Evolutionary conservation across 2,888 invertebrate species (phyloP), one percentile per base, ranked within the genome.

Genomic region (Xestoiulus laeticollis): DNA sequence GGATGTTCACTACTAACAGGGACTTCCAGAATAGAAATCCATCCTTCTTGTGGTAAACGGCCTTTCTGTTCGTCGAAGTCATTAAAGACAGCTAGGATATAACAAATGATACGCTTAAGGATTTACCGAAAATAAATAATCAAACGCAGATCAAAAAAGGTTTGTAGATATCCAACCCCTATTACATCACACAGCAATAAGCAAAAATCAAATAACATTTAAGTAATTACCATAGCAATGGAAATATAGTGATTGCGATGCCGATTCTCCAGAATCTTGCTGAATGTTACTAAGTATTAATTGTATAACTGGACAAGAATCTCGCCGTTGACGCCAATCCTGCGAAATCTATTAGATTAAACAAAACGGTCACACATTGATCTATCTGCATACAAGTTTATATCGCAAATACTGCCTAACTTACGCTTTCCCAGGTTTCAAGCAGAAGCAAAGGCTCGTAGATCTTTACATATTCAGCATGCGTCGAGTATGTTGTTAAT

Each of bases 391-490:
- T 48, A 16, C 14, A 48, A 16, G 48, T 48, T 48, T 2, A 16
- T 48, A 48, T 14, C 16, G 5, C 48, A 48, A 16, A 5, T 16
- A 82, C 16, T 19, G 84, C 5, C 6, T 1, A 32, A 38, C 84
- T 4, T 84, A 84, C 84, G 32, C n/a, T 84, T n/a, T 84, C 84
- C 84, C 84, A 84, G 16, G 84, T 84, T 84, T 84, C 84, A 33
- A 84, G 84, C n/a, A 84, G 38, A 0, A 84, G 32, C 32, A 84
- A 32, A 32, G 84, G 84, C 19, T 84, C 84, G 32, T 32, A 84
- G 4, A 38, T 38, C 84, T 84, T 32, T 4, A 84, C 38, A 38
- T 84, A 84, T 84, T 84, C 84, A 0, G 84, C 32, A 84, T 84
- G 84, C 0, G 84, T 32, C 4, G 84, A 33, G 32, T 84, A 84